These are phyloP conservation scores for Xanthostigma xanthostigma DNA, from an alignment of 2,888 invertebrate species.

Conservation along the genomic window DNA sequence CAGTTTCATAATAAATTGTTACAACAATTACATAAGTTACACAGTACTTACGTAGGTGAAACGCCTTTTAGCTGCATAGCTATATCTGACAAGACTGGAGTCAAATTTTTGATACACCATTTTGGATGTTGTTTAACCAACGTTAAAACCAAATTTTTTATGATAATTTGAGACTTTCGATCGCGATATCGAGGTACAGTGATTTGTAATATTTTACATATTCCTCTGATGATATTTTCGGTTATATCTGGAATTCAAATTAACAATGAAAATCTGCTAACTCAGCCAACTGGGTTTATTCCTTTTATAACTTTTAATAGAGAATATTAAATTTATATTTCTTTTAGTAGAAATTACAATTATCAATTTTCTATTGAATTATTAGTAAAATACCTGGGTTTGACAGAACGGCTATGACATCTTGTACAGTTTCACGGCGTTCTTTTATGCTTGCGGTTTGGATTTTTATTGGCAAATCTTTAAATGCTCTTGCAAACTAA, in stretches of 20 bases:
- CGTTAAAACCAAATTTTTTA: conserved; percentile 50
- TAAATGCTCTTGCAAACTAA: conserved; percentile 51
- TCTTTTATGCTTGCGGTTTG: conserved; percentile 59
- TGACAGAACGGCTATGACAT: conserved; percentile 53
- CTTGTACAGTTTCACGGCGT: conserved; percentile 47
- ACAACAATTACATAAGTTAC: conserved; percentile 1
- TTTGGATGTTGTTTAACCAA: conserved; percentile 51
- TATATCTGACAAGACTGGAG: conserved; percentile 45
- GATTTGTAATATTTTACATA: conserved; percentile 61
- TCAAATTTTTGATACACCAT: conserved; percentile 52
- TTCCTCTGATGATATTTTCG: conserved; percentile 59
- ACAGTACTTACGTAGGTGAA: conserved; percentile 47
- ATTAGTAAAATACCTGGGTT: conserved; percentile 47
- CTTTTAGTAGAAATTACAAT: too few species aligned
- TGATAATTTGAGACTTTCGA: conserved; percentile 57
- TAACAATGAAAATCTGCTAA: background rate
- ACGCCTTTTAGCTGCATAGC: conserved; percentile 46
- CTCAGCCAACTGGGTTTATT: background rate
- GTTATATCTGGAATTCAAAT: conserved; percentile 47
- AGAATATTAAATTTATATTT: too few species aligned
- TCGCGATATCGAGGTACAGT: conserved; percentile 72
- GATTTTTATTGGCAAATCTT: conserved; percentile 57
- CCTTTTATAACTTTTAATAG: too few species aligned
- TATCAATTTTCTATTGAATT: background rate
- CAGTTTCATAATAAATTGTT: too few species aligned